Conservation (phyloP, 2,888 invertebrate species). For the Platycheirus rosarum region DNA sequence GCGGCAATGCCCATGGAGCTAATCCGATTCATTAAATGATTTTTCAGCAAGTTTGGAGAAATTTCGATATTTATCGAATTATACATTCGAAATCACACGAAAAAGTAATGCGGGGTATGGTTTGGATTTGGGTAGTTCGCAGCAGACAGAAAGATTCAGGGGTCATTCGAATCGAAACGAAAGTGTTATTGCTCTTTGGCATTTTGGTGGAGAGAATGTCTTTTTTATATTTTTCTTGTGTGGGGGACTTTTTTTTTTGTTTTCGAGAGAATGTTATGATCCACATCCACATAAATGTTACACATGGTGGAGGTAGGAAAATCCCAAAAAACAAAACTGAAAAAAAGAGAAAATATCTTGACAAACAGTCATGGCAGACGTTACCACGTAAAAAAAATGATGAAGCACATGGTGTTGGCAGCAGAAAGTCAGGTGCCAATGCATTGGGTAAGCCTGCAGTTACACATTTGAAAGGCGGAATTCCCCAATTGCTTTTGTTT, state of each 20-base stretch:
- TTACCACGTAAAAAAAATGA: conserved; percentile 25
- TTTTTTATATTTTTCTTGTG: conserved; percentile 8
- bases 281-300: background rate
- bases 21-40: conserved; percentile 38
- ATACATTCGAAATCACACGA: background rate
- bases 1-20: conserved; percentile 38
- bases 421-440: background rate
- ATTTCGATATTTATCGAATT: conserved; percentile 19
- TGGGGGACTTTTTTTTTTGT: conserved; percentile 6
- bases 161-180: conserved; percentile 66
- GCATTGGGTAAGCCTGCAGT: conserved; percentile 53
- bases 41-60: conserved; percentile 39
- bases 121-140: too few relatives aligned
- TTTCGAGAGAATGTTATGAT: background rate
- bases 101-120: too few relatives aligned
- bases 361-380: conserved; percentile 15
- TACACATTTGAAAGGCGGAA: conserved; percentile 71
- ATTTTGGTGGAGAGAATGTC: conserved; percentile 20
- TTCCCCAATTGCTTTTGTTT: conserved; percentile 50
- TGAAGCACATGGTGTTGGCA: conserved; percentile 35
- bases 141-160: conserved; percentile 21
- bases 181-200: conserved; percentile 61
- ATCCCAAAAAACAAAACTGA: conserved; percentile 44
- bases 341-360: conserved; percentile 31
- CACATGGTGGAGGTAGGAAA: conserved; percentile 26